Evolutionary conservation across 1,140 invertebrate species (phyloP), one percentile per base, ranked within the genome.

Genomic region (Leptestheria dahalacensis): DNA sequence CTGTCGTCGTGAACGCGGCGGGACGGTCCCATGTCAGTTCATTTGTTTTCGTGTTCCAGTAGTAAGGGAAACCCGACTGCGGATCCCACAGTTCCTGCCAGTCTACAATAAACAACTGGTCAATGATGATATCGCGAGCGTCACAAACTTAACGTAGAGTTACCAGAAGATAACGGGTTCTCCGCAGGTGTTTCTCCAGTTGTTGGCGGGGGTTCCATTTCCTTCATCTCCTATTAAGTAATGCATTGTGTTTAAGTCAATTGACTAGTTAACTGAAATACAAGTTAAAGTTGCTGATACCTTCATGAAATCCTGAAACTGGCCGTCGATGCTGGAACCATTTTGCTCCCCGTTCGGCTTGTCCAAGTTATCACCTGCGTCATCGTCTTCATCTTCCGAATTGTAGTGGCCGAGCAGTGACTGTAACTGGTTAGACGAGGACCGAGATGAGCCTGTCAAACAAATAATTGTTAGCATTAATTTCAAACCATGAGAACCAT

Each of bases 11-110:
- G n/a, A 56, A 29, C 1, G 25, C 6, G 15, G 24, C 23, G 12
- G 53, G 53, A 1, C 26, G 20, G 12, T 60, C 26, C 58, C 58
- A 60, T 10, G 58, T 60, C n/a, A 60, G 20, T 3, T 60, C 58
- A 18, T 60, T 52, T 15, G 58, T 60, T 48, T 50, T 20, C 1
- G 49, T 52, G 12, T 60, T 48, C 58, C 58, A 60, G 23, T 28
- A 60, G 20, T 60, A 60, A n/a, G 58, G 58, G 11, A 51, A 49
- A 11, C 58, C 58, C 15, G 58, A 52, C 12, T 50, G 29, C 15
- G 58, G 48, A 23, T 60, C 58, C 29, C 49, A 24, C 23, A 60
- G n/a, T 29, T 60, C 58, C 51, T 60, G 47, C 58, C 58, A 60
- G 23, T 50, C 58, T 60, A 21, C 1, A 9, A 9, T 49, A 49